These are phyloP conservation scores for Oreochromis spilurus DNA, from an alignment of 2,113 vertebrate genomes.

Conservation along the genomic window DNA sequence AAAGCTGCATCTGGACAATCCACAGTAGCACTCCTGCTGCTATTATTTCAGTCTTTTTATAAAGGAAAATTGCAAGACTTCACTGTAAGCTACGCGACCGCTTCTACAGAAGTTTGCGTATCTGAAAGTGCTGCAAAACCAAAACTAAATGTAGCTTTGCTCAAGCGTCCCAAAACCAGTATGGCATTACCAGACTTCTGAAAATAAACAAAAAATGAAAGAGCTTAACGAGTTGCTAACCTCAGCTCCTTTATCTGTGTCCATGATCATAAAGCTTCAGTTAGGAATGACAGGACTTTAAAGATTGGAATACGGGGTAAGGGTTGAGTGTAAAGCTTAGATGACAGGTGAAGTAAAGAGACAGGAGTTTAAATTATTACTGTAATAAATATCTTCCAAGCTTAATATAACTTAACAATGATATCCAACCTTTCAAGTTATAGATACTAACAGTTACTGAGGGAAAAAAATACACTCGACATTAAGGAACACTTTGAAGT, in stretches of 20 bases:
- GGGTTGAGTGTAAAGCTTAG: neutral
- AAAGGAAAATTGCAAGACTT: neutral
- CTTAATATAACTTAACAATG: neutral
- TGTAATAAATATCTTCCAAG: neutral
- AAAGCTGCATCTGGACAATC: neutral
- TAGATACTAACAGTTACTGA: neutral
- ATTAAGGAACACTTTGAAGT: neutral
- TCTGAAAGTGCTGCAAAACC: neutral
- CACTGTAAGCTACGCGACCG: neutral
- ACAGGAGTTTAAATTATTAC: neutral
- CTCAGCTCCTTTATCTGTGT: neutral
- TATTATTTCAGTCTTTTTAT: neutral
- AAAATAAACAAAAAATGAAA: slow-evolving; percentile 21
- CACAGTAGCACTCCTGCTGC: neutral
- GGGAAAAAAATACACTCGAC: neutral
- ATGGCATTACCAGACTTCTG: neutral
- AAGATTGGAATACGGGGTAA: neutral
- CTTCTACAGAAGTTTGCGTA: neutral
- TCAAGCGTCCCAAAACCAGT: slow-evolving; percentile 2
- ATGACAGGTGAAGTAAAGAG: neutral
- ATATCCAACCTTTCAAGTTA: neutral
- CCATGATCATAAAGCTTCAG: neutral
- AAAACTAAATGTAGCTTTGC: slow-evolving; percentile 5
- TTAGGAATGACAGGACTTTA: neutral
- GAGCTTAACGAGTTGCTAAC: neutral